Evolutionary conservation across 2,113 vertebrate genomes (phyloP).

Genomic region (Clarias magur): DNA sequence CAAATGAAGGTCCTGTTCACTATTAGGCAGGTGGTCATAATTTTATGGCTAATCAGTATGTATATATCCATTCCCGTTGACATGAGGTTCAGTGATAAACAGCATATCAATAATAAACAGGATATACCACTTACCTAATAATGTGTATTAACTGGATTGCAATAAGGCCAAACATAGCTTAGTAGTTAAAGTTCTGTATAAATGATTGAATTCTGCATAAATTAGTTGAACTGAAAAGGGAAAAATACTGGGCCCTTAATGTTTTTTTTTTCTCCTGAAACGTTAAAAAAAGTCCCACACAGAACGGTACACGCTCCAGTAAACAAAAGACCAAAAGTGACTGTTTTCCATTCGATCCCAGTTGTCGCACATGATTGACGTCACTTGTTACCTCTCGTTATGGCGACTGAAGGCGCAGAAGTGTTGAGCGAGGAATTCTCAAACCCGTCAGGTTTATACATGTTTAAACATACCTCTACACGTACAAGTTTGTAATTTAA

Average conservation of each 20-base stretch:
- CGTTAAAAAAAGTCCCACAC: background rate
- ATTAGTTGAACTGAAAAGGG: background rate
- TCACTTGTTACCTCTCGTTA: conserved; percentile 54
- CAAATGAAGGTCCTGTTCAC: no score
- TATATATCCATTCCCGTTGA: background rate
- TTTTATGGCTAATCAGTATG: no score
- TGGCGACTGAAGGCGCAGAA: conserved; percentile 72
- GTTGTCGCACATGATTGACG: conserved; percentile 63
- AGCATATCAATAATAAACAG: no score
- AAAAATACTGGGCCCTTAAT: background rate
- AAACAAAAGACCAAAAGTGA: background rate
- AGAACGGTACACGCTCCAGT: background rate
- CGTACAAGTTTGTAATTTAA: background rate
- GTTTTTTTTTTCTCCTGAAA: background rate
- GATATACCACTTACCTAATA: background rate
- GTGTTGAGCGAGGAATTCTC: conserved; percentile 64
- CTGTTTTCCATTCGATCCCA: background rate
- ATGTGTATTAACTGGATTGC: background rate
- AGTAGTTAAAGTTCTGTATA: background rate
- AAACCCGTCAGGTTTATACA: conserved; percentile 61
- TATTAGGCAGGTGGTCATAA: no score
- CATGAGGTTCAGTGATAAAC: background rate
- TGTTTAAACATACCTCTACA: background rate
- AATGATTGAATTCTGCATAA: background rate
- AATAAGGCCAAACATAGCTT: background rate